phyloP scores from a whole-genome alignment of 2,797 vertebrate genomes.

The Helicolenus hilgendorfi region DNA sequence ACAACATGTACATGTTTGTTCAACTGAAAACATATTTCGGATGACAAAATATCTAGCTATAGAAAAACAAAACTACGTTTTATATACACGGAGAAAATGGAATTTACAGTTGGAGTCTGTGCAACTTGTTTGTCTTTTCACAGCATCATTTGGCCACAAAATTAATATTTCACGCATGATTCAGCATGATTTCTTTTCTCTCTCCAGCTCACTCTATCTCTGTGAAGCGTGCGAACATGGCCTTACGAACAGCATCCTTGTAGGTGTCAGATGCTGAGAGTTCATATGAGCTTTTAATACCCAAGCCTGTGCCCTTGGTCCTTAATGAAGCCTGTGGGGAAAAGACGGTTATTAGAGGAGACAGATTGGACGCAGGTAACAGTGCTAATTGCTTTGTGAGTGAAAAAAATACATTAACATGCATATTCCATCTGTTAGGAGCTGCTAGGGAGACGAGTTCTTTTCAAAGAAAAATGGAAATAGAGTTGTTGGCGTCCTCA shows the following conservation, averaged over 20 bases:
- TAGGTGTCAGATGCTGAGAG: conserved; percentile 94
- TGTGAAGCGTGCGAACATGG: conserved; percentile 96
- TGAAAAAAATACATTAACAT: background rate
- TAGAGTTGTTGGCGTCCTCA: conserved; percentile 49
- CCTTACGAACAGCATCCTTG: conserved; percentile 95
- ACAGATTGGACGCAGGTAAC: conserved; percentile 37
- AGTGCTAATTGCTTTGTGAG: conserved; percentile 69
- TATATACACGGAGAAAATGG: background rate
- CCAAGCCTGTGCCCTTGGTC: conserved; percentile 94
- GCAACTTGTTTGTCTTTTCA: background rate
- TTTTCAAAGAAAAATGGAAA: background rate
- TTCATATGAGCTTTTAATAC: conserved; percentile 94
- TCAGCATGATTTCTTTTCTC: background rate
- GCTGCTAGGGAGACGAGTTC: background rate
- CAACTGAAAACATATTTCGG: background rate
- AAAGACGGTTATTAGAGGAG: conserved; percentile 55
- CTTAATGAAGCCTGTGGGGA: conserved; percentile 93
- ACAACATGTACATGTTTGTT: conserved; percentile 58
- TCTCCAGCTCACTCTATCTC: conserved; percentile 91
- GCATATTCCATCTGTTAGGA: conserved; percentile 56
- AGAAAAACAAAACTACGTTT: conserved; percentile 5
- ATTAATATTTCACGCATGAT: background rate
- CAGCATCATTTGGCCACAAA: conserved; percentile 6
- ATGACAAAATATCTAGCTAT: conserved; percentile 7
- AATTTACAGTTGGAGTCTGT: background rate